Base-by-base conservation (phyloP, 2,888 invertebrate genomes). In the Drosophila seclusa region DNA sequence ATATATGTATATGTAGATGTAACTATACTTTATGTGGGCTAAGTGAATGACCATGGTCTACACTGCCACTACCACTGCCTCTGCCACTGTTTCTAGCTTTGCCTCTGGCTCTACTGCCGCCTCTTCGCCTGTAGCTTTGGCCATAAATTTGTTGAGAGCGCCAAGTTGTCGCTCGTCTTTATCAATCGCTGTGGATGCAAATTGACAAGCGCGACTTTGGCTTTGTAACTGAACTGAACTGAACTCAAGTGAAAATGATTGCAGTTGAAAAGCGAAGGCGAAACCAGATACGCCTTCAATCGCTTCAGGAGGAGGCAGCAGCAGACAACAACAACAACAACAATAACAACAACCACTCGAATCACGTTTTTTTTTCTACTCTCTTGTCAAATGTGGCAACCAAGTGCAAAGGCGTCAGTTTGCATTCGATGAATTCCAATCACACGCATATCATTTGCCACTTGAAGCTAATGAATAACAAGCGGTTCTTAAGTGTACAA, bases 231-330 rank as follows among this genome's bases (percentile, higher is more conserved):
- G 55, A 55, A 55, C 55, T 55, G 80, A 89, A 82, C 55, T 55
- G 80, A 89, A 84, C 78, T 80, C 81, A 73, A 80, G 77, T 81
- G 77, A 82, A 87, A 84, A 74, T 82, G 84, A 85, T 89, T 87
- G 85, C 82, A 82, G 80, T 78, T 77, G 78, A 84, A 87, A 87
- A 78, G 82, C 82, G 79, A 86, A 88, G 87, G 84, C 89, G 84
- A 84, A 86, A 86, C 89, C 80, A 81, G 87, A 86, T 86, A 89
- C 89, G 85, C 78, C 85, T 86, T 89, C 89, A 89, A 85, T 84
- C 80, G 68, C 45, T 55, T 36, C 55, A 55, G 59, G 58, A 66
- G 63, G 36, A 59, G 57, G 48, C 40, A 54, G 16, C 24, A 45
- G 24, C 52, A 34, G 11, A 4, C 42, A 42, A 36, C 54, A 62